Percentiles rank a stretch among this genome's conserved stretches.
phyloP scores from a whole-genome alignment of 1,140 invertebrate species.

The Tribolium castaneum region DNA sequence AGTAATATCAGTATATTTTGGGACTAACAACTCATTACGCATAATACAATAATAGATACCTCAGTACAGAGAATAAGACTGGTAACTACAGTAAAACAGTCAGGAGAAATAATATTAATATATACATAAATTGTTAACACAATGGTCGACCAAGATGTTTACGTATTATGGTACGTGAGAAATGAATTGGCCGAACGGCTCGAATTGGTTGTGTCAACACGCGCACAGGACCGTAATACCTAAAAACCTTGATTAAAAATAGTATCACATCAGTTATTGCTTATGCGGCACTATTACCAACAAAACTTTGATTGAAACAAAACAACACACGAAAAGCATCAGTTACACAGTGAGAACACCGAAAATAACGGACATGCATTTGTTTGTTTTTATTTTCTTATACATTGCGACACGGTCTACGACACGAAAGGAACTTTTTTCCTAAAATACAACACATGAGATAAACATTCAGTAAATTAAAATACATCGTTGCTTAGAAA shows the following conservation, averaged over 20 bases:
- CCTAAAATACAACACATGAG: constrained; percentile 1
- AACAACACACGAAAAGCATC: constrained; percentile 17
- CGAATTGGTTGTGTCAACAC: background rate
- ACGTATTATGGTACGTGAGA: constrained; percentile 14
- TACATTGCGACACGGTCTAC: background rate
- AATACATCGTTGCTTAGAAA: constrained; percentile 37
- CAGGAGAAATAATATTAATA: constrained; percentile 43
- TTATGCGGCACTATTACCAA: constrained; percentile 40
- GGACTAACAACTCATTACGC: constrained; percentile 21
- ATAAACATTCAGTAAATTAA: background rate
- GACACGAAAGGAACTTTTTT: constrained; percentile 25
- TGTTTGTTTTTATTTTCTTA: too few relatives aligned
- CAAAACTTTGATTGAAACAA: constrained; percentile 10
- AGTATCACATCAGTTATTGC: constrained; percentile 53
- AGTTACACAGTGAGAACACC: constrained; percentile 13
- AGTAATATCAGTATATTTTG: constrained; percentile 39
- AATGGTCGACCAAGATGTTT: constrained; percentile 20
- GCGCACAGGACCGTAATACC: background rate
- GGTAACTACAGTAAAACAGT: constrained; percentile 54
- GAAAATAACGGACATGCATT: constrained; percentile 8
- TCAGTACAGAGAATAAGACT: constrained; percentile 50
- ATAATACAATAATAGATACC: constrained; percentile 44
- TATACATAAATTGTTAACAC: constrained; percentile 32
- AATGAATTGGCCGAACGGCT: background rate
- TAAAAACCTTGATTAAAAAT: constrained; percentile 39